Conservation (phyloP, 2,797 vertebrate genomes). For the Mergus octosetaceus region DNA sequence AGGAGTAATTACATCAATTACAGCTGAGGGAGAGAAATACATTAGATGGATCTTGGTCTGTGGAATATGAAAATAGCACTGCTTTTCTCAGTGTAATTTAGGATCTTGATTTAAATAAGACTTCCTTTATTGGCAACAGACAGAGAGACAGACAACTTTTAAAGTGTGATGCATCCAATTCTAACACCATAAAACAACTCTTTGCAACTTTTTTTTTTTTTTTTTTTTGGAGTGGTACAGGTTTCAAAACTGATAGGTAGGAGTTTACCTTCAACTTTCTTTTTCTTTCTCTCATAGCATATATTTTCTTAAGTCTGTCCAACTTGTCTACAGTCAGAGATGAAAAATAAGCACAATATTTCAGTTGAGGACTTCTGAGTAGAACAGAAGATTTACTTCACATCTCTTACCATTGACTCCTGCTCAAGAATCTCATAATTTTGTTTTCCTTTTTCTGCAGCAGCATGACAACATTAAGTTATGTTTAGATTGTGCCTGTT, state of each 20-base stretch:
- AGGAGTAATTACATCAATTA: neutral
- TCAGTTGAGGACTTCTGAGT: neutral
- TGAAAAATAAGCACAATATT: neutral
- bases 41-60: neutral
- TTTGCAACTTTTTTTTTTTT: neutral
- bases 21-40: neutral
- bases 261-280: neutral
- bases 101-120: neutral
- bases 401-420: neutral
- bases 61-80: neutral
- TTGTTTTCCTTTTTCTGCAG: neutral
- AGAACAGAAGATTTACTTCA: neutral
- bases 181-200: neutral
- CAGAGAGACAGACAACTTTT: neutral
- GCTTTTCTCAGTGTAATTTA: neutral
- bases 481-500: neutral
- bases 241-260: neutral
- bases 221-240: neutral
- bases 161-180: neutral
- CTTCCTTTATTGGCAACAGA: neutral
- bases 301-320: neutral
- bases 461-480: neutral
- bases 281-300: neutral
- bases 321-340: neutral
- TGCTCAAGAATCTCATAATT: neutral